Base-by-base conservation (phyloP, 2,113 vertebrate genomes). In the Odocoileus hemionus region DNA sequence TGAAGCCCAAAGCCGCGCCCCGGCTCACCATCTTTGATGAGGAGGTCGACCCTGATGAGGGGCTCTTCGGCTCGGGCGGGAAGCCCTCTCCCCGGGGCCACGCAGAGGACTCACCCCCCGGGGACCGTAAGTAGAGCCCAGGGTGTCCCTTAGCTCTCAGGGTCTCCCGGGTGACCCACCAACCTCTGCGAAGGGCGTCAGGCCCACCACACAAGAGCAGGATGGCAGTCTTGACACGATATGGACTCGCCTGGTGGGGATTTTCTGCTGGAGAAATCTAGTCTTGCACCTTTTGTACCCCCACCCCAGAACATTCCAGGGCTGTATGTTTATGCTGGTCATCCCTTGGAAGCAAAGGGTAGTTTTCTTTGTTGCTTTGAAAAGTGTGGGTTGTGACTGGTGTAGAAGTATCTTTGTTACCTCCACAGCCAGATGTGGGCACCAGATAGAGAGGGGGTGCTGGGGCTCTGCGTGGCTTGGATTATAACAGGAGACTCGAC, bases 21-120 rank as follows among this genome's bases (percentile, higher is more conserved):
- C 98, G 98, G 89, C 95, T 98, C 95, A 98, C 97, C 43, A 98
- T 99, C 98, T 99, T 99, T 97, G 99, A 99, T 79, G 99, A 99
- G 33, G 99, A 99, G 83, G 86, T 90, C 1, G 98, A 99, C 97
- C 94, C 98, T 21, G 98, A 99, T 1, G 97, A 98, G 85, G 98
- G 91, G 14, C 98, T 99, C 19, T 99, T 99, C 76, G 95, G 98
- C 79, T 97, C 97, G 3, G 91, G 95, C 87, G 58, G 78, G 95
- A 96, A 93, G 94, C 98, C 92, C 30, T 86, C 94, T 21, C 61
- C 97, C 0, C 0, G 5, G 25, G 30, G 84, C 91, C 55, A 92
- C 19, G 0, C 90, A 57, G 52, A 98, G 94, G 96, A 97, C 0
- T 0, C 0, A 0, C 2, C 70, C 33, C 93, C 89, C 52, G 85